A percentile compares a stretch with the other conserved stretches of the same genome.
These are phyloP conservation scores for Clusia tigrina DNA, from an alignment of 2,888 invertebrate species.

Conservation along the genomic window DNA sequence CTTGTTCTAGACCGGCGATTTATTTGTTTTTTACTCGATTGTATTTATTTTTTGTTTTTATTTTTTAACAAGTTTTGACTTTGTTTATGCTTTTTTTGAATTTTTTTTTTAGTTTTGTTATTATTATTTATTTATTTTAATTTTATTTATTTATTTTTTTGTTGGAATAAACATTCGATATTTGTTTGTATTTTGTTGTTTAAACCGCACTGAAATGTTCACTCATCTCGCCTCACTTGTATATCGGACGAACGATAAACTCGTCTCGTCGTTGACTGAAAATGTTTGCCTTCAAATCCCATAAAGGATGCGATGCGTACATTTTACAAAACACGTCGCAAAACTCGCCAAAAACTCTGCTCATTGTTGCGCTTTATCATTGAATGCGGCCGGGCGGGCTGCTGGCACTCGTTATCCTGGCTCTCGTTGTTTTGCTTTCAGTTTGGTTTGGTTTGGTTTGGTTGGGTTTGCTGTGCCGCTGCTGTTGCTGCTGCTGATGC, in stretches of 20 bases:
- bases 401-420: constrained; percentile 6
- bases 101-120: not conserved
- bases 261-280: constrained; percentile 58
- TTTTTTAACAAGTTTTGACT: constrained; percentile 8
- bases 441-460: too few species aligned
- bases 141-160: not conserved
- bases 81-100: too few species aligned
- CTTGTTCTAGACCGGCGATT: too few species aligned
- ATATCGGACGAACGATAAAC: constrained; percentile 53
- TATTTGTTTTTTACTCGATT: constrained; percentile 1
- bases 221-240: constrained; percentile 24
- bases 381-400: constrained; percentile 42
- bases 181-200: too few species aligned
- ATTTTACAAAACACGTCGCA: constrained; percentile 21
- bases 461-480: not conserved
- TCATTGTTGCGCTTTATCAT: constrained; percentile 57
- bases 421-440: not conserved
- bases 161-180: too few species aligned
- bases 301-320: constrained; percentile 48
- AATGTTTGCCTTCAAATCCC: constrained; percentile 51
- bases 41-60: constrained; percentile 1
- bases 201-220: too few species aligned
- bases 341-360: constrained; percentile 22
- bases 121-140: not conserved
- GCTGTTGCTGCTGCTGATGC: constrained; percentile 1